Base-by-base conservation (phyloP, 2,797 vertebrate species). In the Sebastes iracundus region DNA sequence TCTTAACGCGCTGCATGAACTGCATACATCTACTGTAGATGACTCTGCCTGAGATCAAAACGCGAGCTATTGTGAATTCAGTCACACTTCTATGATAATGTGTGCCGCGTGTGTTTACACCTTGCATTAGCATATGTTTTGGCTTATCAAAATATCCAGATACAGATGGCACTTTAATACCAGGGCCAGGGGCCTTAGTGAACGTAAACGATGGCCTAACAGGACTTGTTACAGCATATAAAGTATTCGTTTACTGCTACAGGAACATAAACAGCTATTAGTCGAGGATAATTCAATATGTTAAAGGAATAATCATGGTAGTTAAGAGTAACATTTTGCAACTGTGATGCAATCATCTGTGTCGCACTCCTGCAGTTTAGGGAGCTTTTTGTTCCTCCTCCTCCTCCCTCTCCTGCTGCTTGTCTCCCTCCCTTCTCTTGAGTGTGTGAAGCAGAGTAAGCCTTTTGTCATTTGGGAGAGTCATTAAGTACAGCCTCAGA, bases 401-500 rank as follows among this genome's bases (percentile, higher is more conserved):
- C 42, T 62, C 59, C 28, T 60, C 11, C 56, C 46, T 53, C 75
- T 65, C 77, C 65, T 75, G 72, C 82, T 87, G 87, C 71, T 72
- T 7, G 42, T 80, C 79, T 78, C 56, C 25, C 32, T 88, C 75
- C 72, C 25, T 32, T 88, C 75, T 69, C 81, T 46, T 46, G 72
- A 90, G 80, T 84, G 79, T 56, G 59, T 38, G 75, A 84, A 58
- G 72, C 83, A 81, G 75, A 75, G 66, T 81, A 81, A 78, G 84
- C 73, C 68, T 73, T 52, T 52, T 80, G 88, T 87, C 90, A 80
- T 90, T 88, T 80, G 77, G 82, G 87, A 86, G 63, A 86, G 70
- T 88, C 86, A 88, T 91, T 89, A 93, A 88, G 80, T 66, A 79
- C 62, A 88, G 70, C 84, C 67, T 69, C 66, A 62, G 61, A 87